Conservation (phyloP, 2,797 vertebrate genomes). For the Malurus leucopterus region DNA sequence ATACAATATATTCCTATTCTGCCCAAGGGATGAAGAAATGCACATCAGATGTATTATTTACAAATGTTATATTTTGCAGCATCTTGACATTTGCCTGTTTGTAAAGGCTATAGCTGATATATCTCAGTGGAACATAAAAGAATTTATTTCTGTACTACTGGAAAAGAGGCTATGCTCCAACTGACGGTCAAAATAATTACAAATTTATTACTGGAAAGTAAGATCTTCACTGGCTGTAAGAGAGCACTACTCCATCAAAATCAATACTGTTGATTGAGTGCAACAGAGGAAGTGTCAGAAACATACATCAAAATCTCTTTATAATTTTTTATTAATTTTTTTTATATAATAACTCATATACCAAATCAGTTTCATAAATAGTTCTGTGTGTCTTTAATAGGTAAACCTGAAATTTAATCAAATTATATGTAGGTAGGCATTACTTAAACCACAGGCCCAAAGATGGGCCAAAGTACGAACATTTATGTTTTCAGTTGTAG, state of each 20-base stretch:
- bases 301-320: neutral
- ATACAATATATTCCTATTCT: neutral
- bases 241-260: neutral
- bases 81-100: slow-evolving; percentile 56
- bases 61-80: slow-evolving; percentile 38
- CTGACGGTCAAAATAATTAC: neutral
- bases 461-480: neutral
- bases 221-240: neutral
- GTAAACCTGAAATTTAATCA: neutral
- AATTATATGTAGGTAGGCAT: neutral
- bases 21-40: slow-evolving; percentile 24
- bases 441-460: neutral
- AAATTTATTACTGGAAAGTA: slow-evolving; percentile 28
- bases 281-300: neutral
- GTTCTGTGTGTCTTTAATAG: neutral
- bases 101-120: slow-evolving; percentile 31
- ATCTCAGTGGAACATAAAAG: slow-evolving; percentile 22
- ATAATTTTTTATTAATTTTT: neutral
- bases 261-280: neutral
- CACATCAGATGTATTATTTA: slow-evolving; percentile 48
- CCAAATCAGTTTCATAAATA: neutral
- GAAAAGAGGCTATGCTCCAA: neutral
- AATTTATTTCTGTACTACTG: neutral
- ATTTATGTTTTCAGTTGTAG: neutral
- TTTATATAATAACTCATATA: neutral